phyloP scores from a whole-genome alignment of 2,113 vertebrate species.

The Hypocryptadius cinnamomeus region DNA sequence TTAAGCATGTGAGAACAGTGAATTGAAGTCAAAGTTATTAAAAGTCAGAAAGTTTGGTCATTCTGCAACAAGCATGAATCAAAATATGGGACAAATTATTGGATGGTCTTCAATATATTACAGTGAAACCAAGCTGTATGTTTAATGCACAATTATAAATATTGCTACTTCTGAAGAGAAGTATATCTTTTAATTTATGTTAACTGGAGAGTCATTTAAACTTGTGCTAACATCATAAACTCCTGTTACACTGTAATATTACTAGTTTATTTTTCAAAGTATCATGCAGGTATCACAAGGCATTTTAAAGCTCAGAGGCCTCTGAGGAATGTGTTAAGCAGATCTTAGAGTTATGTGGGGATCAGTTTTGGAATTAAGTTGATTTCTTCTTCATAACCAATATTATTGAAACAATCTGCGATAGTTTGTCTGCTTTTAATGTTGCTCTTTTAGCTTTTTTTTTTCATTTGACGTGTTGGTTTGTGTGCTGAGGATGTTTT shows the following conservation, averaged over 20 bases:
- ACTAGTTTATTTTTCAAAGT: constrained; percentile 8
- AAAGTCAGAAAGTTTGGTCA: constrained; percentile 72
- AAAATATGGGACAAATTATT: background rate
- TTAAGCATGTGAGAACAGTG: constrained; percentile 45
- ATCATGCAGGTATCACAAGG: background rate
- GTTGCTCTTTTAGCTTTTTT: background rate
- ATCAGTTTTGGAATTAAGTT: constrained; percentile 13
- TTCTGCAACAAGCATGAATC: background rate
- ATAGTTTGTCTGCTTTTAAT: background rate
- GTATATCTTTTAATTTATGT: background rate
- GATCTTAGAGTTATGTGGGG: background rate
- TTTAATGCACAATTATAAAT: background rate
- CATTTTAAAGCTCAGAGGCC: constrained; percentile 19
- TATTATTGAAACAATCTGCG: background rate
- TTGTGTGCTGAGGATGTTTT: constrained; percentile 22
- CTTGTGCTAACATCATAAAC: background rate
- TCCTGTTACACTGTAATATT: background rate
- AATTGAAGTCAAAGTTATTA: constrained; percentile 68
- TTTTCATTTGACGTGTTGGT: constrained; percentile 6
- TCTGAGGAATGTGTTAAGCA: background rate
- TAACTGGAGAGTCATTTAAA: background rate
- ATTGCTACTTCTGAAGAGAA: background rate
- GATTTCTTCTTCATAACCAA: background rate
- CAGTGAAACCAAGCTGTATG: background rate
- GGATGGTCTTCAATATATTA: background rate